A percentile compares a stretch with the other conserved stretches of the same genome.
Conservation (phyloP, 2,888 invertebrate genomes). For the Glomeris marginata region DNA sequence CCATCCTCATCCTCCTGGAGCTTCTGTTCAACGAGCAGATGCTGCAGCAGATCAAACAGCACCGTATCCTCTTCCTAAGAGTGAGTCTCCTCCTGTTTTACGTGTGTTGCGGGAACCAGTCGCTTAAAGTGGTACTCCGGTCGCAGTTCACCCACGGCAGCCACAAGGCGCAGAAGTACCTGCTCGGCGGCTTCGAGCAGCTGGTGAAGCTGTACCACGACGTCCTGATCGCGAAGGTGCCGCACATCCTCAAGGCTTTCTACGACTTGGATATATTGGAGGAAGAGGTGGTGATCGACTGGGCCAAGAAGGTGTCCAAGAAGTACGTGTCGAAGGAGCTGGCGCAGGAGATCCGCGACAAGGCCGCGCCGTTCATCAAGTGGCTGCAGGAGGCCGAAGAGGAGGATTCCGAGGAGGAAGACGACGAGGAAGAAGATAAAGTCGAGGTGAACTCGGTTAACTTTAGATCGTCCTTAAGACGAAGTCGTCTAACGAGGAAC, state of each 20-base stretch:
- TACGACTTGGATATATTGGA: slow-evolving; percentile 92
- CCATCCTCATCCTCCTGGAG: slow-evolving; percentile 84
- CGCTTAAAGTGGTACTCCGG: too few species aligned
- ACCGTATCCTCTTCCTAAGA: slow-evolving; percentile 12
- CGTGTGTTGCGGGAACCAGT: not conserved
- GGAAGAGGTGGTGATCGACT: slow-evolving; percentile 84
- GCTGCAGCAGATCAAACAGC: slow-evolving; percentile 33
- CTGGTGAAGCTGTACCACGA: slow-evolving; percentile 66
- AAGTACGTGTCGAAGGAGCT: slow-evolving; percentile 87
- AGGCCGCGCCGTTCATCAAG: slow-evolving; percentile 83
- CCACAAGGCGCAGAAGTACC: slow-evolving; percentile 70
- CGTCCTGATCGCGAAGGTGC: slow-evolving; percentile 68
- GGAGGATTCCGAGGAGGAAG: slow-evolving; percentile 60
- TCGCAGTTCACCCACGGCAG: slow-evolving; percentile 57
- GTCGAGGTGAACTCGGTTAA: slow-evolving; percentile 42
- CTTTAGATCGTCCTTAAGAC: too few species aligned
- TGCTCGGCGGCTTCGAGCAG: slow-evolving; percentile 89
- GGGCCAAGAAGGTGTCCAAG: slow-evolving; percentile 74
- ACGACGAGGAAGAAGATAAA: slow-evolving; percentile 55
- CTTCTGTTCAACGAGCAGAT: slow-evolving; percentile 49
- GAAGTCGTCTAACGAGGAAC: too few species aligned
- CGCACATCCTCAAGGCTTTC: slow-evolving; percentile 73
- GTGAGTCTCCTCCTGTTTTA: slow-evolving; percentile 6
- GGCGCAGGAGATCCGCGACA: slow-evolving; percentile 76
- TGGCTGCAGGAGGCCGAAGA: slow-evolving; percentile 93